phyloP scores from a whole-genome alignment of 2,797 vertebrate genomes.

The Telmatherina bonti region DNA sequence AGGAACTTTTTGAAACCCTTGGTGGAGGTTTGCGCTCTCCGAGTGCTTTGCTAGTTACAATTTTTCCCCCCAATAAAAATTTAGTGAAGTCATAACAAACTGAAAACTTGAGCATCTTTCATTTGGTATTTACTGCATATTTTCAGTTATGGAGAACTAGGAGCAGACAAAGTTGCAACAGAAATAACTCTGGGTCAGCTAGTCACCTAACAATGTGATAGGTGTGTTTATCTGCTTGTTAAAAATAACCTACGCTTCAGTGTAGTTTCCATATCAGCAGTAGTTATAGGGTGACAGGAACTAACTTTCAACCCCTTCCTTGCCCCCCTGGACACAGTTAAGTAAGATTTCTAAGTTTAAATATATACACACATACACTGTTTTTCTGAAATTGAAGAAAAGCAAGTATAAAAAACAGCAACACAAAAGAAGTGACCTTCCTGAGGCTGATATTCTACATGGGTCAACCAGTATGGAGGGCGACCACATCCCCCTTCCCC shows the following conservation, averaged over 20 bases:
- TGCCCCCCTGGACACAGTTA: not conserved
- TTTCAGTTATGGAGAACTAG: not conserved
- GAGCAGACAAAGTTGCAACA: not conserved
- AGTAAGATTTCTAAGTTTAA: not conserved
- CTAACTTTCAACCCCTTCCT: not conserved
- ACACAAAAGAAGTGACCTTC: slow-evolving; percentile 31
- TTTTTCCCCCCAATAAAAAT: too few species aligned
- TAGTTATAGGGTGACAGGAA: not conserved
- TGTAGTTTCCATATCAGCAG: not conserved
- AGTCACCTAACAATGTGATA: not conserved
- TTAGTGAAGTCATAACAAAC: too few species aligned
- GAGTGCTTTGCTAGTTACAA: too few species aligned
- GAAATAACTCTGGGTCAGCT: not conserved
- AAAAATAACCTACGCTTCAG: not conserved
- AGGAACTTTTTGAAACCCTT: too few species aligned
- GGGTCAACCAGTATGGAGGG: slow-evolving; percentile 62
- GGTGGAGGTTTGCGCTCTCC: too few species aligned
- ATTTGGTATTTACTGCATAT: too few species aligned
- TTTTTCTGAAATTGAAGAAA: too few species aligned
- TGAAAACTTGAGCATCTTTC: too few species aligned
- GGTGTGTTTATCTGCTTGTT: not conserved
- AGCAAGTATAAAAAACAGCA: slow-evolving; percentile 1
- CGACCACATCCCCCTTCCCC: slow-evolving; percentile 50
- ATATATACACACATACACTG: too few species aligned
- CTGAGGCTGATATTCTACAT: slow-evolving; percentile 56